Evolutionary conservation across 2,113 vertebrate species (phyloP), one percentile per base, ranked within the genome.

Genomic region (Oreocharis arfaki): DNA sequence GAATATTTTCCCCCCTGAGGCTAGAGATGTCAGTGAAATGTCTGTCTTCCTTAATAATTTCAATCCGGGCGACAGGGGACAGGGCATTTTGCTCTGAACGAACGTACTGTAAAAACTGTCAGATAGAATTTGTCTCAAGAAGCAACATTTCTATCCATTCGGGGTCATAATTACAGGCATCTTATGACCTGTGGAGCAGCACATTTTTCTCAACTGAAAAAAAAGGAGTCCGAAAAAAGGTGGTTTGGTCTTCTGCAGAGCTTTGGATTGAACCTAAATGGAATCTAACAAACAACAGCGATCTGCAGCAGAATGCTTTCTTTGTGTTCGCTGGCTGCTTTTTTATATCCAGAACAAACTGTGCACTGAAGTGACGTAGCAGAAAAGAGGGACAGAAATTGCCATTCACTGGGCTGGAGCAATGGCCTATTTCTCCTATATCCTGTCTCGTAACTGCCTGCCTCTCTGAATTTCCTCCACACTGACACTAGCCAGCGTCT

Each of bases 31-130:
- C 90, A 97, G 91, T 87, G 89, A 96, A 96, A 97, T 94, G 95
- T 98, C 96, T 96, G 96, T 97, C 97, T 97, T 94, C 83, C 97
- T 97, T 97, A 97, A 96, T 97, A 97, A 98, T 98, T 97, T 98
- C 97, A 97, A 96, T 96, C 93, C 71, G 95, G 96, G 95, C 96
- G 97, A 97, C 96, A 97, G 91, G 78, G 93, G 93, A 96, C 96
- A 95, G 95, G 95, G 95, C 95, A 97, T 98, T 98, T 97, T 96
- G 97, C 96, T 97, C 93, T 82, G 84, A 96, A 96, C 96, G 94
- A 97, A 97, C 93, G 93, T 87, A 96, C 96, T 96, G 87, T 95
- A 97, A 98, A 97, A 97, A 90, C 96, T 97, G 96, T 98, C 98
- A 98, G 95, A 97, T 95, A 39, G 94, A 89, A 97, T 98, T 97